These are phyloP conservation scores for Porites evermanni DNA, from an alignment of 92 coral and sea anemone genomes.

Conservation along the genomic window DNA sequence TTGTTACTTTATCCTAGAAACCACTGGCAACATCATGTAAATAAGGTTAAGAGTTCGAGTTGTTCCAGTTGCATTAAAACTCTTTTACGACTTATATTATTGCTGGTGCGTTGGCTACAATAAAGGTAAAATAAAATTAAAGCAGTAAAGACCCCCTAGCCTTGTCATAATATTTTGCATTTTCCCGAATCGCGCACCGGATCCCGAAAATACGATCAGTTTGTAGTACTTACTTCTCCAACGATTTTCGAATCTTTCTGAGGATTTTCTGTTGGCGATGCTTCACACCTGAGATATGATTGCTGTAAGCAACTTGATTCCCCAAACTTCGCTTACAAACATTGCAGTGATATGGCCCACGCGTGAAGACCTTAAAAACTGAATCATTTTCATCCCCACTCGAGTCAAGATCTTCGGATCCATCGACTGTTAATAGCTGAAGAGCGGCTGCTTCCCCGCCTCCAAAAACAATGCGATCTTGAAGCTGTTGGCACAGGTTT, in stretches of 20 bases:
- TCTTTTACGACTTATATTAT: too few relatives aligned
- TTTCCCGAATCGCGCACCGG: too few relatives aligned
- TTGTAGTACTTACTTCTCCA: constrained; percentile 51
- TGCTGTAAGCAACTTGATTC: background rate
- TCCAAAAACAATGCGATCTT: constrained; percentile 66
- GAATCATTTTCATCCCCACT: background rate
- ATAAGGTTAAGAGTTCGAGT: too few relatives aligned
- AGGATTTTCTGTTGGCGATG: constrained; percentile 77
- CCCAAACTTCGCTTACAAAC: constrained; percentile 52
- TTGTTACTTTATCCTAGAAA: too few relatives aligned
- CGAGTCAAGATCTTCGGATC: constrained; percentile 8
- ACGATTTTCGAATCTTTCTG: constrained; percentile 49
- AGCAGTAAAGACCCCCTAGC: too few relatives aligned
- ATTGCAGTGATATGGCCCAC: constrained; percentile 24
- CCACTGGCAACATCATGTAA: too few relatives aligned
- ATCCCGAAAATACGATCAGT: background rate
- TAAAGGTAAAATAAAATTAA: too few relatives aligned
- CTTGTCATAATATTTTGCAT: too few relatives aligned
- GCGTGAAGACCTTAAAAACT: background rate
- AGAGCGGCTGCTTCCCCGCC: constrained; percentile 76
- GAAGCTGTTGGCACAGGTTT: constrained; percentile 57
- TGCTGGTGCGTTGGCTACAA: too few relatives aligned
- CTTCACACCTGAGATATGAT: constrained; percentile 45
- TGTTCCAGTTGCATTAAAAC: too few relatives aligned
- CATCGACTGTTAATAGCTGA: constrained; percentile 44